Evolutionary conservation across 2,888 invertebrate species (phyloP).

Genomic region (Dryocosmus kuriphilus): DNA sequence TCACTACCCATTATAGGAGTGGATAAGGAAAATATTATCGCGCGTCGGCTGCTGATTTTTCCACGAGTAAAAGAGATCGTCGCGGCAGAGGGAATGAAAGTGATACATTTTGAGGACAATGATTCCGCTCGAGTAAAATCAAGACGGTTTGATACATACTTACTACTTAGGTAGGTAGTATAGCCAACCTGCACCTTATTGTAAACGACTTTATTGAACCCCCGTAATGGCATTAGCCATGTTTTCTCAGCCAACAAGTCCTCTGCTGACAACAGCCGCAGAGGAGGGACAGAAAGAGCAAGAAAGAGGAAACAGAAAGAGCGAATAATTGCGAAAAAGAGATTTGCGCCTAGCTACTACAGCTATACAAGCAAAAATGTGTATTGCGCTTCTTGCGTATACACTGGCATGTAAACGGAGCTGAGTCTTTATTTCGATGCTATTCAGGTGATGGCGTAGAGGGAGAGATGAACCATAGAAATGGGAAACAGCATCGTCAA

Average conservation of each 20-base stretch:
- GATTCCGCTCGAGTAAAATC: conserved; percentile 10
- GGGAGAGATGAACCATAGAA: conserved; percentile 4
- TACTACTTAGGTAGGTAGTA: no score
- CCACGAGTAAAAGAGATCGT: background rate
- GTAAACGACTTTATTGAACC: conserved; percentile 37
- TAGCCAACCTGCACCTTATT: background rate
- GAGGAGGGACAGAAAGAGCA: background rate
- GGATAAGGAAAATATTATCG: background rate
- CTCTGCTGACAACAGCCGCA: conserved; percentile 7
- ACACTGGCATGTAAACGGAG: conserved; percentile 37
- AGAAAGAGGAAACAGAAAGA: background rate
- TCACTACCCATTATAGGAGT: background rate
- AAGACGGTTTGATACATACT: background rate
- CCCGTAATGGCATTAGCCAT: conserved; percentile 33
- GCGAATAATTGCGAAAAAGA: conserved; percentile 28
- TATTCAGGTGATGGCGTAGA: conserved; percentile 5
- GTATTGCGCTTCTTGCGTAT: conserved; percentile 18
- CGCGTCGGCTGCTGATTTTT: conserved; percentile 21
- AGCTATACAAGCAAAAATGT: background rate
- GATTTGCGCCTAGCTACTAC: background rate
- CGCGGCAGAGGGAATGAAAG: background rate
- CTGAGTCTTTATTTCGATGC: conserved; percentile 10
- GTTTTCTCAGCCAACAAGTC: conserved; percentile 30
- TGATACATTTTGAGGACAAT: conserved; percentile 16
- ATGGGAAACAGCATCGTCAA: background rate